A percentile compares a stretch with the other conserved stretches of the same genome.
Evolutionary conservation across 1,140 invertebrate genomes (phyloP).

Genomic region (Contarinia nasturtii): DNA sequence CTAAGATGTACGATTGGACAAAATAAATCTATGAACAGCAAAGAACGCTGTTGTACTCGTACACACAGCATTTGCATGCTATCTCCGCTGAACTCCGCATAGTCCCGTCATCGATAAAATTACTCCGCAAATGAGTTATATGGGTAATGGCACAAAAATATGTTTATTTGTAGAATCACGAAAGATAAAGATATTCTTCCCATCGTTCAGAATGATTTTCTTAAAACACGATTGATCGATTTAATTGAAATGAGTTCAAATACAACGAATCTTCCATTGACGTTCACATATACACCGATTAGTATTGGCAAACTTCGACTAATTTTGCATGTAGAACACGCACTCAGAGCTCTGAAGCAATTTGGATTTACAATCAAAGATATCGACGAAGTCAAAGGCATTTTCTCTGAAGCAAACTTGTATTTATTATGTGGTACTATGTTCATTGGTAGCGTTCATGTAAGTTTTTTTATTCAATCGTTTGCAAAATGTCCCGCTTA

Average conservation of each 20-base stretch:
- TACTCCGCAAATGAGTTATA: too few species aligned
- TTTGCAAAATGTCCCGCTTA: background rate
- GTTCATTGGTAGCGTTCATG: constrained; percentile 80
- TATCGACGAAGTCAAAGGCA: constrained; percentile 88
- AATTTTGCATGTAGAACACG: constrained; percentile 58
- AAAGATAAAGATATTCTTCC: constrained; percentile 55
- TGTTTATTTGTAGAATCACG: constrained; percentile 32
- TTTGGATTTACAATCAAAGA: constrained; percentile 87
- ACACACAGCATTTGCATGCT: too few species aligned
- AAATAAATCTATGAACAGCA: too few species aligned
- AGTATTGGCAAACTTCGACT: constrained; percentile 52
- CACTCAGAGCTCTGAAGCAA: constrained; percentile 47
- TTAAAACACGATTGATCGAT: constrained; percentile 58
- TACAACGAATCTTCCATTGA: constrained; percentile 32
- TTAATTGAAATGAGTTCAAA: constrained; percentile 39
- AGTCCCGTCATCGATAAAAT: too few species aligned
- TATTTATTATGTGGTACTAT: constrained; percentile 86
- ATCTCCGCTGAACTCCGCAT: too few species aligned
- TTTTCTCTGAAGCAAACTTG: constrained; percentile 91
- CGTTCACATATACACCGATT: constrained; percentile 38
- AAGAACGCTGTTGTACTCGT: too few species aligned
- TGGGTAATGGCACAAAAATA: too few species aligned
- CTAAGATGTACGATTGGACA: too few species aligned
- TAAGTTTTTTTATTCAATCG: constrained; percentile 33
- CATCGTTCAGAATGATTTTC: constrained; percentile 60